Percentiles rank a stretch among this genome's conserved stretches.
Conservation (phyloP, 2,888 invertebrate species). For the Hermaeophaga mercurialis region DNA sequence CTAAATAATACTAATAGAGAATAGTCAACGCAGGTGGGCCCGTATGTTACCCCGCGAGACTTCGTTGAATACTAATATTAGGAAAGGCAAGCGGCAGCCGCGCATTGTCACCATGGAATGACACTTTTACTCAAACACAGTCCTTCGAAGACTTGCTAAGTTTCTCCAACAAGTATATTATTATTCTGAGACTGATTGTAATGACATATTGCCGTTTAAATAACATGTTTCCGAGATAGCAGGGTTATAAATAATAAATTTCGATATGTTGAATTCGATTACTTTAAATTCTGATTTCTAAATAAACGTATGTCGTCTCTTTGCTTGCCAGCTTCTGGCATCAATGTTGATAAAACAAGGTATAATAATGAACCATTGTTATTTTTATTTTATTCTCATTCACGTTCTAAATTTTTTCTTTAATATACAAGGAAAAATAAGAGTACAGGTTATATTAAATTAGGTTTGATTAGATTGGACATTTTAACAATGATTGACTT, state of each 20-base stretch:
- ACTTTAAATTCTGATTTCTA: conserved; percentile 22
- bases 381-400: no score
- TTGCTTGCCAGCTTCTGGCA: not conserved
- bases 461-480: no score
- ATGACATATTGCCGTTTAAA: conserved; percentile 27
- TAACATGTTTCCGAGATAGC: conserved; percentile 21
- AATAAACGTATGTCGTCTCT: no score
- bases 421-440: no score
- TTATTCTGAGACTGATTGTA: conserved; percentile 29
- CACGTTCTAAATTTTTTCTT: no score
- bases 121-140: conserved; percentile 31
- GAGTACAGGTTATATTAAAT: no score
- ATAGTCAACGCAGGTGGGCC: conserved; percentile 55
- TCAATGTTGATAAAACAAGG: no score
- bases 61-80: conserved; percentile 51
- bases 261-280: conserved; percentile 5
- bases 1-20: conserved; percentile 43
- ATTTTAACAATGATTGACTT: no score
- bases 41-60: conserved; percentile 45
- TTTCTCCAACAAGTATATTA: conserved; percentile 28
- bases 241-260: conserved; percentile 26
- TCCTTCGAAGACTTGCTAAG: conserved; percentile 25
- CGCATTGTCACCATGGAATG: conserved; percentile 34
- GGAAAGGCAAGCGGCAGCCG: conserved; percentile 40
- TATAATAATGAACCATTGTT: no score